Evolutionary conservation across 2,113 vertebrate genomes (phyloP).

Genomic region (Siniperca chuatsi): DNA sequence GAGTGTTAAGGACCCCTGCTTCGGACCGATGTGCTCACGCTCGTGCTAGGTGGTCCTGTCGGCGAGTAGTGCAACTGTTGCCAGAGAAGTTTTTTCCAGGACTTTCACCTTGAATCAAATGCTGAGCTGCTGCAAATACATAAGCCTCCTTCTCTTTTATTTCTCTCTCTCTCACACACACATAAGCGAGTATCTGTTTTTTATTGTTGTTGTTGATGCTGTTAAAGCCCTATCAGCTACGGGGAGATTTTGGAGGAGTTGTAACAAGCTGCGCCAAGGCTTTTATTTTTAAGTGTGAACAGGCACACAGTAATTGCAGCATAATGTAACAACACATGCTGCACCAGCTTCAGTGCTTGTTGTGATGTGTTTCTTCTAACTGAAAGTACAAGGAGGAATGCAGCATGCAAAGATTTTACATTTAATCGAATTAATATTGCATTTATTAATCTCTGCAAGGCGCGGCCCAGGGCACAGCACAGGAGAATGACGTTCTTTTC

Average conservation of each 20-base stretch:
- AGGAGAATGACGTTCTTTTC: neutral
- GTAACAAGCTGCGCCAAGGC: conserved; percentile 55
- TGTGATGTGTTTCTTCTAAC: conserved; percentile 24
- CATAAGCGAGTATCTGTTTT: conserved; percentile 50
- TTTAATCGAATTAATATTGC: conserved; percentile 27
- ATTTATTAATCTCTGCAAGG: conserved; percentile 7
- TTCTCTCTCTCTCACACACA: conserved; percentile 26
- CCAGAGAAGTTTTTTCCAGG: conserved; percentile 59
- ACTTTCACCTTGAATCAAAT: conserved; percentile 72
- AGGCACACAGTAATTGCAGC: conserved; percentile 52
- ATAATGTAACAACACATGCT: conserved; percentile 47
- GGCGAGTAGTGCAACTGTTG: conserved; percentile 30
- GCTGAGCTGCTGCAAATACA: conserved; percentile 48
- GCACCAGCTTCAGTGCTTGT: conserved; percentile 14
- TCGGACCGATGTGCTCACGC: conserved; percentile 61
- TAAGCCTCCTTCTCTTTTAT: conserved; percentile 51
- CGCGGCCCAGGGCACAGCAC: neutral
- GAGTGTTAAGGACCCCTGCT: conserved; percentile 60
- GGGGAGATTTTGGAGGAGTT: conserved; percentile 39
- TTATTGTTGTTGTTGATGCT: conserved; percentile 64
- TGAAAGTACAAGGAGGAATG: conserved; percentile 17
- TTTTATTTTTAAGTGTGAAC: conserved; percentile 68
- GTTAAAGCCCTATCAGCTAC: conserved; percentile 56
- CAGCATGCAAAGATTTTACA: conserved; percentile 11
- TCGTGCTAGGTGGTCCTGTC: conserved; percentile 81